Evolutionary conservation across 2,113 vertebrate species (phyloP).

Genomic region (Myiozetetes cayanensis): DNA sequence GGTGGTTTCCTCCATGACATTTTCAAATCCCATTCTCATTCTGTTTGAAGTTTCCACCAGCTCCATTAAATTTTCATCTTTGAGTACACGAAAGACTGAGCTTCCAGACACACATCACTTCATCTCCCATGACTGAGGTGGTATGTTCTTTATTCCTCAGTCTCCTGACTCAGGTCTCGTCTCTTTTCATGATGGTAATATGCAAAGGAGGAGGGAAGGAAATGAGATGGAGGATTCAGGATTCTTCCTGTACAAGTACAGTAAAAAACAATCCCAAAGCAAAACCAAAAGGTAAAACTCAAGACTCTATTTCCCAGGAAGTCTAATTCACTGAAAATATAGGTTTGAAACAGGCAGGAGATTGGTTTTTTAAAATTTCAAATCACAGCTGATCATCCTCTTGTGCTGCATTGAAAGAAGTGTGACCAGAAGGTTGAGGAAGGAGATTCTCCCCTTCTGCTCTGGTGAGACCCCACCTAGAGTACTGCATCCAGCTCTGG

Average conservation of each 20-base stretch:
- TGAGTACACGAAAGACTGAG: no score
- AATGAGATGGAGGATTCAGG: background rate
- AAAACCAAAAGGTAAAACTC: background rate
- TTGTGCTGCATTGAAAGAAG: background rate
- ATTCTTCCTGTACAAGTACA: background rate
- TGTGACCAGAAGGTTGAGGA: no score
- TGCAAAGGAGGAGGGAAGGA: background rate
- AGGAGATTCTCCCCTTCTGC: no score
- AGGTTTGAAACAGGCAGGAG: background rate
- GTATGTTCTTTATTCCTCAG: background rate
- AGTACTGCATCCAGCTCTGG: no score
- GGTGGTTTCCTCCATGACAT: background rate
- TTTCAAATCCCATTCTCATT: no score
- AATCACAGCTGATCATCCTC: background rate
- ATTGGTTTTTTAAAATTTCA: background rate
- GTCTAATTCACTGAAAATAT: background rate
- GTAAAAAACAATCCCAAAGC: background rate
- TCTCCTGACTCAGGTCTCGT: background rate
- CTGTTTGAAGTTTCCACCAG: background rate
- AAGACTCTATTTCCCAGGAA: background rate
- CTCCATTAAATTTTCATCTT: no score
- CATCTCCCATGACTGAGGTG: background rate
- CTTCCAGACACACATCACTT: no score
- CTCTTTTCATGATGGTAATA: background rate
- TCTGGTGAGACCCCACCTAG: no score